Evolutionary conservation across 2,797 vertebrate genomes (phyloP).

Genomic region (Myotis findleyi): DNA sequence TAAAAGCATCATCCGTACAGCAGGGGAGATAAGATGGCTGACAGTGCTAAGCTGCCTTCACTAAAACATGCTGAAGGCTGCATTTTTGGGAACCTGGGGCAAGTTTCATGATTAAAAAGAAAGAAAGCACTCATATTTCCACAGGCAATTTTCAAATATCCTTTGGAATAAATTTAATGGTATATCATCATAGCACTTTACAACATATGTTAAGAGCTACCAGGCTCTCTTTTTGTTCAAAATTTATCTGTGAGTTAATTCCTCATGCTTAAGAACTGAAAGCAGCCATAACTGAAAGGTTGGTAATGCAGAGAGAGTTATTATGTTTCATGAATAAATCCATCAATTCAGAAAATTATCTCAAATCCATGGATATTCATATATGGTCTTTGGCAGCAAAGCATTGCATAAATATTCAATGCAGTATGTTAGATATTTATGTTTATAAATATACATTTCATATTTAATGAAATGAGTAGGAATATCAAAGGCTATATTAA

Average conservation of each 20-base stretch:
- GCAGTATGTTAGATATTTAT: slow-evolving; percentile 76
- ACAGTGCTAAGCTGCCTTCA: slow-evolving; percentile 83
- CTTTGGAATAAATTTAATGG: slow-evolving; percentile 80
- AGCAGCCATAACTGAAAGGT: slow-evolving; percentile 81
- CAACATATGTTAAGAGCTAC: slow-evolving; percentile 82
- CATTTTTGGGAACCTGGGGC: slow-evolving; percentile 80
- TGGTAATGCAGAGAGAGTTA: slow-evolving; percentile 80
- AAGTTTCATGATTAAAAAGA: slow-evolving; percentile 83
- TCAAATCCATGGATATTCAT: slow-evolving; percentile 52
- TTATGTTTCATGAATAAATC: slow-evolving; percentile 71
- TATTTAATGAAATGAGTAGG: slow-evolving; percentile 71
- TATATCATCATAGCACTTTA: slow-evolving; percentile 80
- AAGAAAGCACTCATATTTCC: slow-evolving; percentile 75
- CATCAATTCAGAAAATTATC: slow-evolving; percentile 69
- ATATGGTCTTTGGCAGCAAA: slow-evolving; percentile 68
- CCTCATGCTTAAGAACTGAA: slow-evolving; percentile 83
- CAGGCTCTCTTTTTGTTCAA: slow-evolving; percentile 80
- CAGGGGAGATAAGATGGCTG: slow-evolving; percentile 83
- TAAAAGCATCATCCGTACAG: slow-evolving; percentile 79
- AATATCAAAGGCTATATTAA: slow-evolving; percentile 63
- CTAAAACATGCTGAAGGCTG: slow-evolving; percentile 83
- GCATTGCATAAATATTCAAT: slow-evolving; percentile 72
- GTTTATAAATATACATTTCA: slow-evolving; percentile 73
- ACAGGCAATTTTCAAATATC: slow-evolving; percentile 78
- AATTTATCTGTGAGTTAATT: slow-evolving; percentile 82